Percentiles rank a stretch among this genome's conserved stretches.
Evolutionary conservation across 2,113 vertebrate genomes (phyloP).

Genomic region (Grammomys dolichurus): DNA sequence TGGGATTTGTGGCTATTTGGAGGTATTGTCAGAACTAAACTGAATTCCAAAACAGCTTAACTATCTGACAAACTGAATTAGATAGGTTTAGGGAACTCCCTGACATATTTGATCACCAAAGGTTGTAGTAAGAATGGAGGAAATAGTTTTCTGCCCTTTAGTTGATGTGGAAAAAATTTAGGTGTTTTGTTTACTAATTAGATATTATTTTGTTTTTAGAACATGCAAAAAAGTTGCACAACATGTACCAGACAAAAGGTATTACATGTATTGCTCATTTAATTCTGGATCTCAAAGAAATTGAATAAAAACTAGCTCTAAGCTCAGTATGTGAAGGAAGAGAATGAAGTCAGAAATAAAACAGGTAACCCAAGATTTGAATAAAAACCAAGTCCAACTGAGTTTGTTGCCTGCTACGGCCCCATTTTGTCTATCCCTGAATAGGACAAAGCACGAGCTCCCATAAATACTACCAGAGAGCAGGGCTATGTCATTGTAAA

Average conservation of each 20-base stretch:
- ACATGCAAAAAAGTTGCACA: background rate
- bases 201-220: background rate
- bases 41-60: background rate
- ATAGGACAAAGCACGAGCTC: background rate
- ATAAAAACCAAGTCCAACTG: background rate
- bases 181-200: background rate
- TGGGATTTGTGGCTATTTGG: background rate
- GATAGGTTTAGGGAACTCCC: background rate
- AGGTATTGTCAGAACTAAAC: background rate
- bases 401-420: too few relatives aligned
- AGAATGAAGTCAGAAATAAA: conserved; percentile 32
- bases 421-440: background rate
- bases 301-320: background rate
- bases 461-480: background rate
- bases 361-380: background rate
- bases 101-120: background rate
- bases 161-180: background rate
- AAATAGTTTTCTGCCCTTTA: background rate
- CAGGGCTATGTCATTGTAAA: background rate
- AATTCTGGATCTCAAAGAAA: background rate
- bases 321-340: background rate
- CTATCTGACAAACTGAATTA: background rate
- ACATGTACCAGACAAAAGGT: background rate
- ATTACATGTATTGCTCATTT: background rate
- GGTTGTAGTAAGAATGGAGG: background rate